Conservation (phyloP, 2,888 invertebrate genomes). For the Caenorhabditis japonica region DNA sequence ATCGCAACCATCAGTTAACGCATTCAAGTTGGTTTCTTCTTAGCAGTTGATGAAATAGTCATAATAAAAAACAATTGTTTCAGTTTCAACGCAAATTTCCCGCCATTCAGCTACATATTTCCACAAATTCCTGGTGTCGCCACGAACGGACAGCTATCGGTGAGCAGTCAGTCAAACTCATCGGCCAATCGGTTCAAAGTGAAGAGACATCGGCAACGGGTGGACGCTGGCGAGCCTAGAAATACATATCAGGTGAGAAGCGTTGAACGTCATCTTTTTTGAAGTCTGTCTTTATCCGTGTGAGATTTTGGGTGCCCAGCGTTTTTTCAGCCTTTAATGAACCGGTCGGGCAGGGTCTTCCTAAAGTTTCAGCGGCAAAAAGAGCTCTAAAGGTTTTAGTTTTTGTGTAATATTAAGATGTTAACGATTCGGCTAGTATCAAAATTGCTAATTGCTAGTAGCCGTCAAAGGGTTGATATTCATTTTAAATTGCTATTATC, state of each 20-base stretch:
- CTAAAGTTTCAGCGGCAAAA: no score
- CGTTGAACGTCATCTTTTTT: not conserved
- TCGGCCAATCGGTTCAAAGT: conserved; percentile 78
- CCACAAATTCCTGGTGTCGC: not conserved
- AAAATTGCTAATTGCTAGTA: no score
- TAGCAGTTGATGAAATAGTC: not conserved
- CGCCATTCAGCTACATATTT: conserved; percentile 17
- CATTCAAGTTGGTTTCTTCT: conserved; percentile 11
- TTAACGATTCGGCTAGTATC: no score
- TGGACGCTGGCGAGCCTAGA: conserved; percentile 92
- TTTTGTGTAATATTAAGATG: no score
- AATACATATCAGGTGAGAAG: conserved; percentile 85
- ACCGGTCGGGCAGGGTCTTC: no score
- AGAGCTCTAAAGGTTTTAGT: no score
- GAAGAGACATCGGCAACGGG: conserved; percentile 93
- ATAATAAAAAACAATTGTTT: not conserved
- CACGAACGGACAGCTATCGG: not conserved
- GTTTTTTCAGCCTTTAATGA: no score
- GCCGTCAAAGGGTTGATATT: no score
- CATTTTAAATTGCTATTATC: no score
- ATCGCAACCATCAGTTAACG: conserved; percentile 23
- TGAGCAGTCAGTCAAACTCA: not conserved
- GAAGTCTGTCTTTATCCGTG: not conserved
- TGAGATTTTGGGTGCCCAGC: no score
- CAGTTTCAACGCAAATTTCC: conserved; percentile 9